Percentiles rank a stretch among this genome's conserved stretches.
Evolutionary conservation across 2,888 invertebrate genomes (phyloP).

Genomic region (Coelopa pilipes): DNA sequence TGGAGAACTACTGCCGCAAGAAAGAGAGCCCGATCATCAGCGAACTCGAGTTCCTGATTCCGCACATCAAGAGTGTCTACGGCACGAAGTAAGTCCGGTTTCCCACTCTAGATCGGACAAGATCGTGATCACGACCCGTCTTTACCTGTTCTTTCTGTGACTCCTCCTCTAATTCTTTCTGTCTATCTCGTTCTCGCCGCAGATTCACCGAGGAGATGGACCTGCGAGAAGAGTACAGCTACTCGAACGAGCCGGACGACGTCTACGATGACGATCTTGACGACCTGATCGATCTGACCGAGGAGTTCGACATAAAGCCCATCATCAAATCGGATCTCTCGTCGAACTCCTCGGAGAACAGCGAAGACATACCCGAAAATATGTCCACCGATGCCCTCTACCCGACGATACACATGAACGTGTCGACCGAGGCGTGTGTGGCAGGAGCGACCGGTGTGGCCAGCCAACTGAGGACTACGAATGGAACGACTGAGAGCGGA

Average conservation of each 20-base stretch:
- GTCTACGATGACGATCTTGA: conserved; percentile 33
- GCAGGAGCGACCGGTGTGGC: not conserved
- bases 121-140: not conserved
- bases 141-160: no score
- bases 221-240: conserved; percentile 35
- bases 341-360: not conserved
- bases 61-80: conserved; percentile 44
- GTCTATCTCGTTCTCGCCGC: not conserved
- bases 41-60: conserved; percentile 47
- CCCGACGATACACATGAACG: conserved; percentile 29
- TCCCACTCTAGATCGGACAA: not conserved
- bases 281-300: conserved; percentile 41
- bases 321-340: conserved; percentile 34
- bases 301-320: conserved; percentile 42
- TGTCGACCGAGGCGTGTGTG: not conserved
- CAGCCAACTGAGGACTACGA: not conserved
- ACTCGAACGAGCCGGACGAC: conserved; percentile 15
- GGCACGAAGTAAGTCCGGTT: conserved; percentile 44
- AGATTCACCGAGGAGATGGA: conserved; percentile 43
- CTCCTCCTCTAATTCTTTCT: no score
- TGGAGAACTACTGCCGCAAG: conserved; percentile 38
- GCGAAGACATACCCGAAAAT: not conserved
- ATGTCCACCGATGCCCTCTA: conserved; percentile 25
- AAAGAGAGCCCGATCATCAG: conserved; percentile 42
- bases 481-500: no score